phyloP scores from a whole-genome alignment of 2,113 vertebrate genomes.

The Colinus virginianus region DNA sequence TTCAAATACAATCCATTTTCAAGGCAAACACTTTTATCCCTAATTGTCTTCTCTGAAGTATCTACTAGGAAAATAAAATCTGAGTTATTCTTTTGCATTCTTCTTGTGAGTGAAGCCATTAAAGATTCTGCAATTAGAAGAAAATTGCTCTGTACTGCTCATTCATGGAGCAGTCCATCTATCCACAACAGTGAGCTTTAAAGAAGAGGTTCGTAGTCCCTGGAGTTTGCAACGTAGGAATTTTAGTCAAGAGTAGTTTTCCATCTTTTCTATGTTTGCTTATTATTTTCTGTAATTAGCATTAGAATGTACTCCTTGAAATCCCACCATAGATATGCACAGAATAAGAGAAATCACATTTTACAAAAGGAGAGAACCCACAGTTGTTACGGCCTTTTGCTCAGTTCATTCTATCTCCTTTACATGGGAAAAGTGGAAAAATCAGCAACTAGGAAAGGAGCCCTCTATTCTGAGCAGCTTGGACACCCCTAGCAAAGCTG shows the following conservation, averaged over 20 bases:
- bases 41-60: neutral
- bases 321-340: neutral
- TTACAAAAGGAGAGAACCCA: neutral
- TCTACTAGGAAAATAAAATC: neutral
- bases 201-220: neutral
- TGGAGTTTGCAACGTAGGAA: neutral
- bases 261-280: neutral
- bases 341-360: neutral
- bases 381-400: neutral
- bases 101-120: constrained; percentile 23
- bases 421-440: neutral
- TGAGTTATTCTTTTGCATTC: neutral
- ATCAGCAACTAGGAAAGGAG: neutral
- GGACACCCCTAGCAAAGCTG: neutral
- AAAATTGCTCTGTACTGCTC: neutral
- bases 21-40: neutral
- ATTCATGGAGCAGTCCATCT: neutral
- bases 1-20: neutral
- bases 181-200: neutral
- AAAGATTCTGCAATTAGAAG: constrained; percentile 12
- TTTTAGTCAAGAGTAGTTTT: neutral
- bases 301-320: neutral
- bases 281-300: neutral
- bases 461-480: neutral
- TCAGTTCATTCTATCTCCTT: neutral